Conservation (phyloP, 2,888 invertebrate genomes). For the Drosophila cognata region DNA sequence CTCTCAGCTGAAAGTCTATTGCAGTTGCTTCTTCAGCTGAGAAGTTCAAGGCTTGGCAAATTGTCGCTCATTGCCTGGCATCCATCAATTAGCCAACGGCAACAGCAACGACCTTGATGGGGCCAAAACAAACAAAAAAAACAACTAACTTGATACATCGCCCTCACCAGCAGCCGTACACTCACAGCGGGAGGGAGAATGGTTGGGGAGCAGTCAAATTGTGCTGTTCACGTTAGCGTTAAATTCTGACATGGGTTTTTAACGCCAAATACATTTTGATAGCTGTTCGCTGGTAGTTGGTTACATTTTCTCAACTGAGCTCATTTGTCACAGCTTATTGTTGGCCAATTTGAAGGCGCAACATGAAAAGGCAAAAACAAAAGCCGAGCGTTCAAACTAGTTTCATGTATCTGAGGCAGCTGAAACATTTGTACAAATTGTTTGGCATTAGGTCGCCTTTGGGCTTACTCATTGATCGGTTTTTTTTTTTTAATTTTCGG, state of each 20-base stretch:
- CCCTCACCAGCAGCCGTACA: slow-evolving; percentile 24
- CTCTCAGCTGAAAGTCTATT: slow-evolving; percentile 18
- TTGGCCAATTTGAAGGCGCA: slow-evolving; percentile 60
- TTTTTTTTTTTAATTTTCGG: slow-evolving; percentile 30
- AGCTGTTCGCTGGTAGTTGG: slow-evolving; percentile 26
- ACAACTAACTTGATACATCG: slow-evolving; percentile 37
- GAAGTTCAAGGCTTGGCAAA: slow-evolving; percentile 76
- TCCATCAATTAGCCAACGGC: slow-evolving; percentile 65
- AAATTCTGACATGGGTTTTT: slow-evolving; percentile 77
- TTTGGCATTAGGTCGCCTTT: slow-evolving; percentile 54
- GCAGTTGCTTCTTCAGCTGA: slow-evolving; percentile 23
- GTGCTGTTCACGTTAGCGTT: slow-evolving; percentile 60
- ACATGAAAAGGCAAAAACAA: slow-evolving; percentile 15
- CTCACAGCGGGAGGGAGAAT: not conserved
- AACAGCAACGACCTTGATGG: slow-evolving; percentile 52
- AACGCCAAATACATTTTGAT: slow-evolving; percentile 60
- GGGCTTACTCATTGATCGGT: slow-evolving; percentile 52
- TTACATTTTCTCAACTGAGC: slow-evolving; percentile 51
- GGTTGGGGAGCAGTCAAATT: not conserved
- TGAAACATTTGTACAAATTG: slow-evolving; percentile 55
- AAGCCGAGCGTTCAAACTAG: slow-evolving; percentile 49
- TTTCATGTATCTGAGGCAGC: slow-evolving; percentile 54
- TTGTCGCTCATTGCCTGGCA: slow-evolving; percentile 73
- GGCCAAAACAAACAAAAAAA: slow-evolving; percentile 48
- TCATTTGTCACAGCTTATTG: slow-evolving; percentile 70